These are phyloP conservation scores for Orgyia antiqua DNA, from an alignment of 2,888 invertebrate genomes.

Conservation along the genomic window DNA sequence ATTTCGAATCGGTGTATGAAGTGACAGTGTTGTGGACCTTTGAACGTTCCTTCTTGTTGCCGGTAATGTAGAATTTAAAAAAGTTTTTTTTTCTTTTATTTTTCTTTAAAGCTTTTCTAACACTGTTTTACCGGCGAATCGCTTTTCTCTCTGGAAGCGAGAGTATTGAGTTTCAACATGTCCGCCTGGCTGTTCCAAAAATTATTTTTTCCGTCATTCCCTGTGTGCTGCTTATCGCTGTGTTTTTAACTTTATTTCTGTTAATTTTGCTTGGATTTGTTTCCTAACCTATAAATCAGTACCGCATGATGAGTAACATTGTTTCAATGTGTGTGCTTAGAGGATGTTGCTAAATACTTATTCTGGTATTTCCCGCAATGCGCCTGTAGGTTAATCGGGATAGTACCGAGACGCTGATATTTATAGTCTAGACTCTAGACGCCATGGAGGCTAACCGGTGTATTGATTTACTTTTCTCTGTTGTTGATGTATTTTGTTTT, in stretches of 20 bases:
- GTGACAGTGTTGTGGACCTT: constrained; percentile 67
- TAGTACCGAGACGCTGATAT: constrained; percentile 12
- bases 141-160: constrained; percentile 54
- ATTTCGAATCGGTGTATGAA: constrained; percentile 46
- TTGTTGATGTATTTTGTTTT: constrained; percentile 5
- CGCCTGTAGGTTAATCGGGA: constrained; percentile 27
- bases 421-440: constrained; percentile 44
- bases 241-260: constrained; percentile 33
- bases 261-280: constrained; percentile 25
- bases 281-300: constrained; percentile 53
- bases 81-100: constrained; percentile 32
- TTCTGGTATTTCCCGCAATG: constrained; percentile 34
- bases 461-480: constrained; percentile 37
- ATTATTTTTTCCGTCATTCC: constrained; percentile 51
- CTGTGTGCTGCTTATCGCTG: constrained; percentile 36
- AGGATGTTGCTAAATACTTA: constrained; percentile 8
- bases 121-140: constrained; percentile 34
- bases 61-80: constrained; percentile 50
- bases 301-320: constrained; percentile 10
- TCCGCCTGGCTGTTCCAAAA: constrained; percentile 64
- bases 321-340: constrained; percentile 12
- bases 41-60: constrained; percentile 53
- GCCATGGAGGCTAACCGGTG: constrained; percentile 26
- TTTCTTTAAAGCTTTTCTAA: constrained; percentile 31
- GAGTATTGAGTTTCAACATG: constrained; percentile 71